Base-by-base conservation (phyloP, 92 coral and sea anemone species). In the Bergia sp. region DNA sequence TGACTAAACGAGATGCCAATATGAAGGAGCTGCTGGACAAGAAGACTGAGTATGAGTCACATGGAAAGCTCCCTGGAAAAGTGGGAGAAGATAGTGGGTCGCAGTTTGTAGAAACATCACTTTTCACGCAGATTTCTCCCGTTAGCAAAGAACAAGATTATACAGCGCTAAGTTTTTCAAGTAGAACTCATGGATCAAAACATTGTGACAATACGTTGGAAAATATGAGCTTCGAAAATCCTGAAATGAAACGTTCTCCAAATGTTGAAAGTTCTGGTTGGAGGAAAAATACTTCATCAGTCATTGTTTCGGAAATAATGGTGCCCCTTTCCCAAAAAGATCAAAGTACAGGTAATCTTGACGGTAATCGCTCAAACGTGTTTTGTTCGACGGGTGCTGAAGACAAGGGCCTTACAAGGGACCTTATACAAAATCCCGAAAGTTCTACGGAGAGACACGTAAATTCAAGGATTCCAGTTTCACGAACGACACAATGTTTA, bases 11-110 rank as follows among this genome's bases (percentile, higher is more conserved):
- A 45, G 87, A 84, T 84, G 43, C 79, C 40, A 49, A 69, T 47
- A 84, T 84, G 87, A 84, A 84, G 64, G 87, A 84, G 3, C 69
- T 84, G 6, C 87, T 84, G 10, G 87, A 84, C 3, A 45, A 45
- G 66, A 84, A 73, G 79, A 29, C 67, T 69, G 87, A 79, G 36
- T 11, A 37, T 69, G 42, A 84, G 42, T 76, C 36, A 76, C 80
- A 53, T 41, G 67, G 36, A 45, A 36, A 84, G 38, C 29, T 37
- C 47, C 65, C 87, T n/a, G 64, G n/a, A 13, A 7, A 13, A 37
- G 13, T 43, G 23, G 49, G 29, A 49, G 87, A 84, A 13, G 43
- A 73, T 11, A 42, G n/a, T 71, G 67, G 66, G 45, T 39, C 36
- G 42, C n/a, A 49, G 1, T 37, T 16, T 71, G 20, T 38, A 15